Base-by-base conservation (phyloP, 2,888 invertebrate species). In the Melolontha melolontha region DNA sequence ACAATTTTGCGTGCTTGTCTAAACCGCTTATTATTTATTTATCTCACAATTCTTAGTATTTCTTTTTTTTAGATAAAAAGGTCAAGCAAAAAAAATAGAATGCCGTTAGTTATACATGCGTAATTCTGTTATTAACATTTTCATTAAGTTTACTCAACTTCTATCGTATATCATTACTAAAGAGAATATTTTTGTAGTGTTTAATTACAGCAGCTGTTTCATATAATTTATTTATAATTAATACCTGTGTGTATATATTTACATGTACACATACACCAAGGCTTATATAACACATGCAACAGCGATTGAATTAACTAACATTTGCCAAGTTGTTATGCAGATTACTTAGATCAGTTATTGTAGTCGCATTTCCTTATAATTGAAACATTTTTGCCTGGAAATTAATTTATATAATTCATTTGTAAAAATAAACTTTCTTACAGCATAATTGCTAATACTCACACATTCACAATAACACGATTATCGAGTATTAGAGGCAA, bases 181-280 rank as follows among this genome's bases (percentile, higher is more conserved):
- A 4, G 47, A 16, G 41, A 55, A 55, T 55, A 55, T 55, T 55
- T 55, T 55, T 55, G 55, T 27, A 17, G n/a, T 1, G 27, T 41
- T 55, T 55, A 55, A 55, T 55, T 55, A 41, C 42, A 40, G 11
- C 55, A 55, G 41, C 55, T 55, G 40, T 41, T 55, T 55, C 40
- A 55, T 55, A 55, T 55, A 55, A 55, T 55, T 55, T 41, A 40
- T 55, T 55, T 55, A 41, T 55, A 55, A 55, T 55, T 55, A 41
- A 55, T 55, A 55, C 55, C 17, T 55, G 12, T 41, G 34, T 0
- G 7, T 52, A 47, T 14, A 34, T 34, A 34, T 34, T 34, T 34
- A 44, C 12, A 17, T 47, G 47, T 47, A 14, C 14, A 47, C 47
- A 17, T 17, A 8, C 8, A 14, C 47, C n/a, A 14, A 8, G 16